Evolutionary conservation across 2,797 vertebrate genomes (phyloP).

Genomic region (Trichosurus vulpecula): DNA sequence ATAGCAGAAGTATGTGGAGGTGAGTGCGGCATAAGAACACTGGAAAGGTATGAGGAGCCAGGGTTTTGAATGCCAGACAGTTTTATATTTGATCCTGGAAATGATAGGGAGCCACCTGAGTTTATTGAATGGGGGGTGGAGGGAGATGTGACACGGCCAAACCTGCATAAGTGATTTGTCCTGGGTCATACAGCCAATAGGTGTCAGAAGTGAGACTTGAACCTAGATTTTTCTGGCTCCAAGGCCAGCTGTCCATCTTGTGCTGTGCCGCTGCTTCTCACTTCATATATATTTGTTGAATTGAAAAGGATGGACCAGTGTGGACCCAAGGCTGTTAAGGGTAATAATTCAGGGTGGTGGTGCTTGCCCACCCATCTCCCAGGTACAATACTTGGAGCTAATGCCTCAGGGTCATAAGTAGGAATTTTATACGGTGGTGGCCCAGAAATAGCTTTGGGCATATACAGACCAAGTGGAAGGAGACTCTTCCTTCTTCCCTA

Average conservation of each 20-base stretch:
- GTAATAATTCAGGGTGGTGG: background rate
- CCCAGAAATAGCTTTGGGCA: background rate
- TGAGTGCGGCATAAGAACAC: background rate
- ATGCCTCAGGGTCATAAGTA: background rate
- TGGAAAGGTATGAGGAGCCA: background rate
- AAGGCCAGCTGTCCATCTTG: background rate
- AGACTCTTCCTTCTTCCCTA: background rate
- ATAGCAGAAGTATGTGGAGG: background rate
- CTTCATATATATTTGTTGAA: background rate
- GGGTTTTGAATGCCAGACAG: background rate
- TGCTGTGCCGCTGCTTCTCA: background rate
- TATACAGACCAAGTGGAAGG: background rate
- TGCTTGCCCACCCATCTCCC: background rate
- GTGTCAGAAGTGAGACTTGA: background rate
- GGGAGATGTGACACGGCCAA: background rate
- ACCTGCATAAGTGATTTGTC: background rate
- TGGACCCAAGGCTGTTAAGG: background rate
- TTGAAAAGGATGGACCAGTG: background rate
- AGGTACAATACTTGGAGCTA: background rate
- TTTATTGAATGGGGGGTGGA: background rate
- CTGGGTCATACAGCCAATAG: background rate
- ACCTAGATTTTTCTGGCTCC: background rate
- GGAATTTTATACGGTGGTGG: background rate
- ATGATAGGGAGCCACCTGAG: background rate
- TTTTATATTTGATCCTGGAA: background rate